phyloP scores from a whole-genome alignment of 2,888 invertebrate genomes.

The Chloromyia formosa region DNA sequence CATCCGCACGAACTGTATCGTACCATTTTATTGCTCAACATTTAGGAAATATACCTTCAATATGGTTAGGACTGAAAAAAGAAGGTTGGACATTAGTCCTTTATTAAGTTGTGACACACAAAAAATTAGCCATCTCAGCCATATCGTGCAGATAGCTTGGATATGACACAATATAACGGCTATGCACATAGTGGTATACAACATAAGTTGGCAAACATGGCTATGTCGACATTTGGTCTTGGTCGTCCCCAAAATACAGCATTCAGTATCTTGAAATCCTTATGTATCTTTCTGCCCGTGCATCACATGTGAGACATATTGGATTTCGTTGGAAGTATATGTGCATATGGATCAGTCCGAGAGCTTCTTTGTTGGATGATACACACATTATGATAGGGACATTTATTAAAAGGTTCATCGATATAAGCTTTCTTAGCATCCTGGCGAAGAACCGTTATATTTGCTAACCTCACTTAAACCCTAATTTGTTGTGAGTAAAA shows the following conservation, averaged over 20 bases:
- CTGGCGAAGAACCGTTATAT: constrained; percentile 7
- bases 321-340: constrained; percentile 4
- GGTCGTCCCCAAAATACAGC: constrained; percentile 1
- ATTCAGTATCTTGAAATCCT: neutral
- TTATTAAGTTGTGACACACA: constrained; percentile 50
- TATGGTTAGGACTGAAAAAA: constrained; percentile 15
- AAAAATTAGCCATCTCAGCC: constrained; percentile 50
- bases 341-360: constrained; percentile 11
- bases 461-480: constrained; percentile 35
- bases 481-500: constrained; percentile 6
- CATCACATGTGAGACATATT: neutral
- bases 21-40: constrained; percentile 4
- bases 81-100: constrained; percentile 46
- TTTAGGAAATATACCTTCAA: constrained; percentile 27
- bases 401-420: constrained; percentile 40
- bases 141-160: too few species aligned
- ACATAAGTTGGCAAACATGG: neutral
- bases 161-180: constrained; percentile 35
- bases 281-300: neutral
- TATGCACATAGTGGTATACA: neutral
- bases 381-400: constrained; percentile 14
- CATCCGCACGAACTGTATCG: neutral
- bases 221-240: constrained; percentile 19
- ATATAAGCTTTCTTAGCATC: constrained; percentile 16
- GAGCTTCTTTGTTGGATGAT: neutral